Conservation (phyloP, 2,113 vertebrate species). For the Bos javanicus region DNA sequence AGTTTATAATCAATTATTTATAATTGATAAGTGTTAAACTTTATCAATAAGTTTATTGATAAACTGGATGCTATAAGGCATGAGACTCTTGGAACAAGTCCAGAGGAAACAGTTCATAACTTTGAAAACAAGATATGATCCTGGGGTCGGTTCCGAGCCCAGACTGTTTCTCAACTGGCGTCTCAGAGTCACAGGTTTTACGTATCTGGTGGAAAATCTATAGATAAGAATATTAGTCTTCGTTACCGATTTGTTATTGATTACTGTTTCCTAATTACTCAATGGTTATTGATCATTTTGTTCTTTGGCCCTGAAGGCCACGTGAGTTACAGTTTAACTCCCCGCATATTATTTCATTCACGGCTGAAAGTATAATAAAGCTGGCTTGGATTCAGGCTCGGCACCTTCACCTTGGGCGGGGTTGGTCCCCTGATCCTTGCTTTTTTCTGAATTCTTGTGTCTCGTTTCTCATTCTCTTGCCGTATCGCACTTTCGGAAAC, state of each 20-base stretch:
- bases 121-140: not conserved
- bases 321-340: not conserved
- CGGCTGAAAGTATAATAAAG: not conserved
- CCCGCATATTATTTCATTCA: not conserved
- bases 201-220: not conserved
- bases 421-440: not conserved
- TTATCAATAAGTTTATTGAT: not conserved
- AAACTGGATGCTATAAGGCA: not conserved
- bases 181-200: not conserved
- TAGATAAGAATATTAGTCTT: not conserved
- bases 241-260: not conserved
- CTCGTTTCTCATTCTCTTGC: not conserved
- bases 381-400: not conserved
- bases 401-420: not conserved
- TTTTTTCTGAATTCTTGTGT: not conserved
- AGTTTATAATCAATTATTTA: not conserved
- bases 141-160: not conserved
- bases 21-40: too few species aligned
- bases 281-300: not conserved
- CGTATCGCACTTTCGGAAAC: rapidly evolving
- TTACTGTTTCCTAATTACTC: not conserved
- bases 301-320: not conserved
- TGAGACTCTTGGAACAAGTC: not conserved
- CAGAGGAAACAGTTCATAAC: not conserved
- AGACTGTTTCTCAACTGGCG: not conserved